phyloP scores from a whole-genome alignment of 2,797 vertebrate genomes.

The Dallia pectoralis region DNA sequence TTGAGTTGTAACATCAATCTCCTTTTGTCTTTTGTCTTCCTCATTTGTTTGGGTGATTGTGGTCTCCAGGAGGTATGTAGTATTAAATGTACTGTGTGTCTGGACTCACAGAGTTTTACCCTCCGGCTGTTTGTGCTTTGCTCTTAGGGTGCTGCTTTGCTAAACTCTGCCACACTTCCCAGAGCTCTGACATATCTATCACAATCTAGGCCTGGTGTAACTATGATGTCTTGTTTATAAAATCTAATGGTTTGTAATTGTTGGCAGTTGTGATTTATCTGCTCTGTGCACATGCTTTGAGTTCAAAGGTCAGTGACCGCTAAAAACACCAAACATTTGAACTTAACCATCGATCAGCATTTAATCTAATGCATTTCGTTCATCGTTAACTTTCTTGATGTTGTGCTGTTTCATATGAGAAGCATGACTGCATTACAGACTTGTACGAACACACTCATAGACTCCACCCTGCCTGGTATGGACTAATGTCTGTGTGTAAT shows the following conservation, averaged over 20 bases:
- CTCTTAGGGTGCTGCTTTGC: conserved; percentile 55
- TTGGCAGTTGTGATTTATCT: conserved; percentile 33
- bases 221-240: conserved; percentile 23
- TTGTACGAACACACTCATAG: not conserved
- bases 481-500: conserved; percentile 19
- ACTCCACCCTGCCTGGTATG: conserved; percentile 8
- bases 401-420: not conserved
- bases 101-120: conserved; percentile 32
- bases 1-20: conserved; percentile 38
- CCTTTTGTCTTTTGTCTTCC: conserved; percentile 81
- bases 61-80: conserved; percentile 95
- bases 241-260: conserved; percentile 26
- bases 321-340: conserved; percentile 33
- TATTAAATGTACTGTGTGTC: not conserved
- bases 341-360: conserved; percentile 13
- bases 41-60: conserved; percentile 87
- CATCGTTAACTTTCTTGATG: not conserved
- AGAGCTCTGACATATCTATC: not conserved
- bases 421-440: not conserved
- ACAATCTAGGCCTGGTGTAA: conserved; percentile 27
- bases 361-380: conserved; percentile 11
- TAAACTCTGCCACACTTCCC: conserved; percentile 55
- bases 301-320: not conserved
- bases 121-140: conserved; percentile 61
- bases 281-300: conserved; percentile 21